Base-by-base conservation (phyloP, 2,797 vertebrate species). In the Manis javanica region DNA sequence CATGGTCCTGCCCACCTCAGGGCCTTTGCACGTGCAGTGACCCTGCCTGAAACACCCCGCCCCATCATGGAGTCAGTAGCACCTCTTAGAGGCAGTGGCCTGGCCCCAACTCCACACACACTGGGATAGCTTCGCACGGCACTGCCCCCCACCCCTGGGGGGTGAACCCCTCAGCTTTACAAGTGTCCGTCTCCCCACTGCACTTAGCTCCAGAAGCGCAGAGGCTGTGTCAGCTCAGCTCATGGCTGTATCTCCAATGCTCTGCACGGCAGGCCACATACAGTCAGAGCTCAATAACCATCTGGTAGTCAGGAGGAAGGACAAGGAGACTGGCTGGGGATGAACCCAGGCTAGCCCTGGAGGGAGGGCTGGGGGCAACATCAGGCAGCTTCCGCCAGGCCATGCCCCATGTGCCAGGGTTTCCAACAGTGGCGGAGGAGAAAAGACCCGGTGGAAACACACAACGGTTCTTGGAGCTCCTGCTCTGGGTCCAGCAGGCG, bases 1-100 rank as follows among this genome's bases (percentile, higher is more conserved):
- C n/a, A 2, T 0, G 3, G 3, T 23, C 29, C 63, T 7, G 26
- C 49, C 34, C 2, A 5, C 21, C 26, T 12, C 57, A 8, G n/a
- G 26, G 49, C n/a, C 26, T 29, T 63, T 19, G 49, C 61, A n/a
- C 12, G 0, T 23, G 19, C 34, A 12, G 29, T 1, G 42, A 7
- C 59, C 39, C 14, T 31, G 29, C 29, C 66, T 31, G 26, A 7
- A 37, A 1, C 6, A 1, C 19, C 4, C 51, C 4, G 29, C 5
- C 12, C 42, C 49, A 21, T 42, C n/a, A 42, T 21, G 2, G 55
- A 51, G 46, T 14, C 87, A 39, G 46, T 46, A 46, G 46, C 46
- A 46, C 39, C 15, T 42, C n/a, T 51, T 21, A 3, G 55, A 51
- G 46, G 18, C 87, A 39, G 46, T 46, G 46, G 46, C 46, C 46